A percentile compares a stretch with the other conserved stretches of the same genome.
Conservation (phyloP, 2,888 invertebrate genomes). For the Pegoplata infirma region DNA sequence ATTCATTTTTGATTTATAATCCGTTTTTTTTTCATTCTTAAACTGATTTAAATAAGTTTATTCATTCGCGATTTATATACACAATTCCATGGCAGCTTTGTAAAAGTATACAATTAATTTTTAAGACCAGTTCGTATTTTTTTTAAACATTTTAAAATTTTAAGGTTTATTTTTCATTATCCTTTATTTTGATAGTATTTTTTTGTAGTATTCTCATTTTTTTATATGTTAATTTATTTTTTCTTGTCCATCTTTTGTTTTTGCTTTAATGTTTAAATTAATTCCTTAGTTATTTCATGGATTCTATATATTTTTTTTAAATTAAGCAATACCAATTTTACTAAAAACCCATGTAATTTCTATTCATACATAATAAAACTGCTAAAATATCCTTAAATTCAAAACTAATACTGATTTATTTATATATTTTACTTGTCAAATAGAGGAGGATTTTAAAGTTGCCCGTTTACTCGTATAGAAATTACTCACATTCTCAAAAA, state of each 20-base stretch:
- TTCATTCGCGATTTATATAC: constrained; percentile 40
- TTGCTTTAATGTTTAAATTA: not conserved
- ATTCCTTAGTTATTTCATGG: not conserved
- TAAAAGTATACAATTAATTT: constrained; percentile 63
- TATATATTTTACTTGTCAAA: too few species aligned
- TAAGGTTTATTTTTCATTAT: constrained; percentile 20
- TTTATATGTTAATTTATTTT: constrained; percentile 45
- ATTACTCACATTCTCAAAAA: too few species aligned
- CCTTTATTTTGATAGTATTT: constrained; percentile 44
- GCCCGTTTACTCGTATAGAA: too few species aligned
- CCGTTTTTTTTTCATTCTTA: too few species aligned
- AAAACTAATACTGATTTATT: too few species aligned
- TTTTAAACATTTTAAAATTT: constrained; percentile 12
- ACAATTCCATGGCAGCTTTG: constrained; percentile 67
- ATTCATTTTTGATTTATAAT: constrained; percentile 41
- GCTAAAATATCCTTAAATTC: constrained; percentile 44
- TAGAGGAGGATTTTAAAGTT: too few species aligned
- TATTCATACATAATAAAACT: constrained; percentile 50
- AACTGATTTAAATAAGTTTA: constrained; percentile 33
- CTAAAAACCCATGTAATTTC: constrained; percentile 45
- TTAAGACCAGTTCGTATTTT: constrained; percentile 45
- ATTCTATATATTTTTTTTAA: not conserved
- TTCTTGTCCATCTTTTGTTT: constrained; percentile 22
- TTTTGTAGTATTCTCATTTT: constrained; percentile 44
- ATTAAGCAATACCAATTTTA: constrained; percentile 33